A percentile compares a stretch with the other conserved stretches of the same genome.
Conservation (phyloP, 2,888 invertebrate species). For the Phymatocera aterrima region DNA sequence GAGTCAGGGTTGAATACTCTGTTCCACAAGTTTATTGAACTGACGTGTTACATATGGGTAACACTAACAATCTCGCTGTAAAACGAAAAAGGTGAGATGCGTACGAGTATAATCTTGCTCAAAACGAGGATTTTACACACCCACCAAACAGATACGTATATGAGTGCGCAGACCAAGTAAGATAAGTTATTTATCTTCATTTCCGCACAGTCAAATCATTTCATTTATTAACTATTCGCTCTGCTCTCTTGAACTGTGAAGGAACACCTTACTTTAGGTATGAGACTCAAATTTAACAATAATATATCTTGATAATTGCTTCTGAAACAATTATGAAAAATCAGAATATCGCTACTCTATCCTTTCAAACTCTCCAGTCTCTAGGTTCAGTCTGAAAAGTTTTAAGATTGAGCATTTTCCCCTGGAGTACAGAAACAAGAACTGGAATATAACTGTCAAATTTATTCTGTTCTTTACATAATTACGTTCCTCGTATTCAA, state of each 20-base stretch:
- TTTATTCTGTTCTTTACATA: neutral
- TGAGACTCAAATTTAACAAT: neutral
- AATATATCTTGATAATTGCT: neutral
- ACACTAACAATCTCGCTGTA: no score
- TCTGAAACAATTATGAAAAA: neutral
- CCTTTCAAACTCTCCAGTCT: neutral
- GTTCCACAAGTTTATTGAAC: neutral
- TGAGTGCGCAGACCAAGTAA: neutral
- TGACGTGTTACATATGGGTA: neutral
- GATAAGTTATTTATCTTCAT: neutral
- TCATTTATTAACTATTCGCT: no score
- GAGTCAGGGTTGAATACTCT: neutral
- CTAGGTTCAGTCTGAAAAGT: constrained; percentile 21
- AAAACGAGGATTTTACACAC: neutral
- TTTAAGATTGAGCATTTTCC: constrained; percentile 16
- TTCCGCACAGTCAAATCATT: neutral
- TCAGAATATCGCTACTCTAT: neutral
- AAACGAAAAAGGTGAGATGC: no score
- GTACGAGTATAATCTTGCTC: neutral
- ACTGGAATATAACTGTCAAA: neutral
- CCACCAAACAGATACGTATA: no score
- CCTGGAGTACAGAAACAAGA: constrained; percentile 23
- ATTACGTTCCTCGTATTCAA: neutral
- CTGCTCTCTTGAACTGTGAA: neutral
- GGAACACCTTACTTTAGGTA: neutral